Conservation (phyloP, 2,113 vertebrate genomes). For the Gavialis gangeticus region DNA sequence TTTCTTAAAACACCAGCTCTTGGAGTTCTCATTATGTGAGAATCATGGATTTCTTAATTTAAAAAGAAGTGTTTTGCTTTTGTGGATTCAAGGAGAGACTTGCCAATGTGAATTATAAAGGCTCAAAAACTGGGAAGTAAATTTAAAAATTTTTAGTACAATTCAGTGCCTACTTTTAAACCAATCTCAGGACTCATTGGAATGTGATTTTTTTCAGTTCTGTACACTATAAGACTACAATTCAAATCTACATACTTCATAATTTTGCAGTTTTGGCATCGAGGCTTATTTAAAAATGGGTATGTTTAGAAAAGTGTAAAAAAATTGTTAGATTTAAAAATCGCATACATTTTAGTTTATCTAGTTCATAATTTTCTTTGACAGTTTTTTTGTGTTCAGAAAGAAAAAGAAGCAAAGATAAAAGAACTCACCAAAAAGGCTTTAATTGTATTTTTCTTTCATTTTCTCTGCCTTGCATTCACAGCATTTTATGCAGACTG, state of each 20-base stretch:
- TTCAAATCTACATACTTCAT: background rate
- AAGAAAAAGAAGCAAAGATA: background rate
- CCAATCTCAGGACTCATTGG: background rate
- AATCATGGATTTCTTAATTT: background rate
- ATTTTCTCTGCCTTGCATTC: background rate
- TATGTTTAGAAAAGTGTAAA: background rate
- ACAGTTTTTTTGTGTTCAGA: background rate
- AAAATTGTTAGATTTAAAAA: background rate
- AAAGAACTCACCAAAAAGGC: background rate
- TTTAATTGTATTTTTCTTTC: background rate
- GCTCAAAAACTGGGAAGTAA: background rate
- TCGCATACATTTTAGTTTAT: background rate
- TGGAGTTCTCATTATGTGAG: rapidly evolving
- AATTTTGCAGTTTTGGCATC: background rate
- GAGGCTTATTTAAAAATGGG: background rate
- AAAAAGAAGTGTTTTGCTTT: background rate
- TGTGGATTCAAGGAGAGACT: background rate
- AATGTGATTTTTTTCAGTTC: background rate
- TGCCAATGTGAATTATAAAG: background rate
- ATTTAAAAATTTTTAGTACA: background rate
- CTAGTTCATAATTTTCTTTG: background rate
- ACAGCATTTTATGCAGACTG: background rate
- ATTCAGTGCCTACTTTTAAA: background rate
- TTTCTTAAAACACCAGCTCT: background rate
- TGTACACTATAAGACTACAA: background rate